Evolutionary conservation across 1,140 invertebrate genomes (phyloP).

Genomic region (Palaemon carinicauda): DNA sequence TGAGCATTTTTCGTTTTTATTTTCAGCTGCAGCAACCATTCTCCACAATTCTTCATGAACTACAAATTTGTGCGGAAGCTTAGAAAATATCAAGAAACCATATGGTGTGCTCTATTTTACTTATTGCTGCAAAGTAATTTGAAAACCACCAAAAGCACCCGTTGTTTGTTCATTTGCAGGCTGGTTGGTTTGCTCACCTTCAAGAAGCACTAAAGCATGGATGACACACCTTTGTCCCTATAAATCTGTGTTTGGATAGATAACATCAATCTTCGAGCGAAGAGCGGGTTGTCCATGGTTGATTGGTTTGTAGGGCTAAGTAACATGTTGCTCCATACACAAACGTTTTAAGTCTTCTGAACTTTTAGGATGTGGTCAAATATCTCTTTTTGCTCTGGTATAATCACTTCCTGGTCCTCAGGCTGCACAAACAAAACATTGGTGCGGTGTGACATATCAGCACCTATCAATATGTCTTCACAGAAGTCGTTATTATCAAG

Average conservation of each 20-base stretch:
- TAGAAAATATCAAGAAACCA: neutral
- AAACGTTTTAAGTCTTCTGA: constrained; percentile 3
- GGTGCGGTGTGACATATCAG: neutral
- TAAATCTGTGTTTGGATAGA: neutral
- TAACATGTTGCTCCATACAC: neutral
- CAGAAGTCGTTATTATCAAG: constrained; percentile 4
- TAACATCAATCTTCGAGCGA: neutral
- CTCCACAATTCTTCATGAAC: constrained; percentile 1
- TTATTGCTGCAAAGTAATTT: constrained; percentile 2
- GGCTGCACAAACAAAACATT: too few species aligned
- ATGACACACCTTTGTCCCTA: neutral
- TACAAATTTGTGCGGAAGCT: constrained; percentile 4
- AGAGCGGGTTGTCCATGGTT: neutral
- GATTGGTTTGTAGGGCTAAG: neutral
- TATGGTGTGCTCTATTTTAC: constrained; percentile 11
- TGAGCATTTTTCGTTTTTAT: neutral
- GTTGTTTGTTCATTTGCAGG: neutral
- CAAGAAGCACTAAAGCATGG: neutral
- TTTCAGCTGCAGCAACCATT: constrained; percentile 8
- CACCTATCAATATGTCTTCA: too few species aligned
- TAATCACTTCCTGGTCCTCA: too few species aligned
- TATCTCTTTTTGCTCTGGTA: neutral
- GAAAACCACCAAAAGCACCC: neutral
- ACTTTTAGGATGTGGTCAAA: neutral
- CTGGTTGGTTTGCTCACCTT: neutral